Conservation (phyloP, 2,888 invertebrate species). For the Gisinianus flammeolus region DNA sequence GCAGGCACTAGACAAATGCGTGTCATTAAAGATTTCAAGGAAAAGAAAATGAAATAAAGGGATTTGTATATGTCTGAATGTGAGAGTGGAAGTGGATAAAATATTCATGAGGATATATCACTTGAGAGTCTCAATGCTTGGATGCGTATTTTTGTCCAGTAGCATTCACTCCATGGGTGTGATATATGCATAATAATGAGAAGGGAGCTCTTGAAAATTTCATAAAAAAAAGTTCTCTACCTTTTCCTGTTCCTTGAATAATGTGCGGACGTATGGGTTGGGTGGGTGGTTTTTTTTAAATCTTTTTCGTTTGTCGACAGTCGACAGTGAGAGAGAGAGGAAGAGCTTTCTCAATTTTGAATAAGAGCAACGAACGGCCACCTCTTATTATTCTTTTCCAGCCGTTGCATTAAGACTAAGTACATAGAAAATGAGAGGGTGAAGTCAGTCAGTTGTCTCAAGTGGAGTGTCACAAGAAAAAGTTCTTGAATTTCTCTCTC, state of each 20-base stretch:
- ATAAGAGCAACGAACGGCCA: not conserved
- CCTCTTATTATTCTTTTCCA: not conserved
- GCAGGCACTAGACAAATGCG: not conserved
- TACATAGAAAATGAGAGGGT: not conserved
- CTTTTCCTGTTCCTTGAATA: slow-evolving; percentile 25
- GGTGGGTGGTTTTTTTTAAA: not conserved
- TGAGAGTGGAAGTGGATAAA: not conserved
- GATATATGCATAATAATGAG: not conserved
- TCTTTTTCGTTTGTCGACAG: not conserved
- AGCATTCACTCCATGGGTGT: not conserved
- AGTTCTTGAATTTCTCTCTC: slow-evolving; percentile 9
- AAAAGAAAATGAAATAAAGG: not conserved
- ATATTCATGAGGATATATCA: slow-evolving; percentile 8
- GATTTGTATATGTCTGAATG: not conserved
- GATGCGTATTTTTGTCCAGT: slow-evolving; percentile 10
- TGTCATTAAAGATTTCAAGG: not conserved
- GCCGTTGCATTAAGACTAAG: not conserved
- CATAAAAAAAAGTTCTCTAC: not conserved
- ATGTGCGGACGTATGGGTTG: not conserved
- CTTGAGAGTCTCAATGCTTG: not conserved
- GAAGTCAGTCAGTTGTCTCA: slow-evolving; percentile 33
- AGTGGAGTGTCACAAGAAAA: slow-evolving; percentile 32
- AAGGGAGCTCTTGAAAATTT: not conserved
- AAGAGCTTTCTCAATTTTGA: not conserved
- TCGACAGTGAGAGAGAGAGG: not conserved